These are phyloP conservation scores for Brachycybe producta DNA, from an alignment of 2,888 invertebrate species.

Conservation along the genomic window DNA sequence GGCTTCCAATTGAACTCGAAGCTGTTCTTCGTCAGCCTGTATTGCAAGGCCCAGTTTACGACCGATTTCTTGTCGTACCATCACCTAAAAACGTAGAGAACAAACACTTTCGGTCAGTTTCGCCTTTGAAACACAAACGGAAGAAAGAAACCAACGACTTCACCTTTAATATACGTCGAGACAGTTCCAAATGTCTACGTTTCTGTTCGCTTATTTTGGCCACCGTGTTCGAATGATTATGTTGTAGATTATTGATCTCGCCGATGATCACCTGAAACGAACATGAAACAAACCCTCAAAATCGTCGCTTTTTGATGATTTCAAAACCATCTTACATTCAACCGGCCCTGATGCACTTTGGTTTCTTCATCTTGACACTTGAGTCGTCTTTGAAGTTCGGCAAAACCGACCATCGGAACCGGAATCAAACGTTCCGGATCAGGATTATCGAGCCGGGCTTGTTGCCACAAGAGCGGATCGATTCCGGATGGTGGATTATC, in stretches of 20 bases:
- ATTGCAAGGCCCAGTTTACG: slow-evolving; percentile 78
- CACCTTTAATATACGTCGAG: slow-evolving; percentile 72
- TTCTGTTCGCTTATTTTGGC: slow-evolving; percentile 71
- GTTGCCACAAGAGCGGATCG: slow-evolving; percentile 85
- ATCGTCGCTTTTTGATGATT: no score
- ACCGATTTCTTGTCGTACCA: slow-evolving; percentile 73
- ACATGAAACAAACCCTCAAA: neutral
- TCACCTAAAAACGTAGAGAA: slow-evolving; percentile 44
- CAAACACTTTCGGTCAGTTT: no score
- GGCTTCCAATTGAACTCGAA: slow-evolving; percentile 73
- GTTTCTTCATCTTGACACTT: slow-evolving; percentile 67
- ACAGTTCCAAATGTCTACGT: slow-evolving; percentile 61
- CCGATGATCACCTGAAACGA: slow-evolving; percentile 45
- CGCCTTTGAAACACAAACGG: no score
- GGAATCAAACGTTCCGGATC: slow-evolving; percentile 80
- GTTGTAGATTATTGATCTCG: slow-evolving; percentile 62
- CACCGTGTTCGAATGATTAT: slow-evolving; percentile 63
- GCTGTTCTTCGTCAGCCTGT: slow-evolving; percentile 76
- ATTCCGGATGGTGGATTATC: slow-evolving; percentile 84
- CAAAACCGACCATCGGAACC: slow-evolving; percentile 83
- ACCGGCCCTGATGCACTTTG: slow-evolving; percentile 61
- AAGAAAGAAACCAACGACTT: no score
- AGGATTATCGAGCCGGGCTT: slow-evolving; percentile 91
- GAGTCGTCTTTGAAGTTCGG: slow-evolving; percentile 53
- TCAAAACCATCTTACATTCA: slow-evolving; percentile 43